These are phyloP conservation scores for Actenoides lindsayi DNA, from an alignment of 2,113 vertebrate species.

Conservation along the genomic window DNA sequence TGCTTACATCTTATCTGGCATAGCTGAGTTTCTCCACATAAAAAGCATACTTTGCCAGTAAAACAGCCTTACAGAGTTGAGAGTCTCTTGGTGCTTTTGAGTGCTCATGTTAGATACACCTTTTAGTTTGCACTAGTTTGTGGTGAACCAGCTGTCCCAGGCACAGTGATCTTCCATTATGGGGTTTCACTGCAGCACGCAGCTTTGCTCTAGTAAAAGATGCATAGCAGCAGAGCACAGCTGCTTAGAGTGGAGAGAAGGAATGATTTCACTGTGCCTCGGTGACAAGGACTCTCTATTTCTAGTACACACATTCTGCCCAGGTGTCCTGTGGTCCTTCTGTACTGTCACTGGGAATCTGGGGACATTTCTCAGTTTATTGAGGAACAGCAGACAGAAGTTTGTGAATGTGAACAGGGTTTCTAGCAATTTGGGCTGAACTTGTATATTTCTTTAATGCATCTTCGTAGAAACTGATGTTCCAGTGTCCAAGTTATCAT, in stretches of 20 bases:
- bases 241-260: not conserved
- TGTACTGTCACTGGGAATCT: not conserved
- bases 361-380: not conserved
- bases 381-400: not conserved
- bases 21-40: not conserved
- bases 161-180: not conserved
- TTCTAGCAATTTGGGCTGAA: not conserved
- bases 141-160: not conserved
- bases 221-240: not conserved
- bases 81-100: not conserved
- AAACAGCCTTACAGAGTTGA: not conserved
- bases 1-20: not conserved
- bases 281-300: not conserved
- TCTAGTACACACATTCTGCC: not conserved
- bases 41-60: not conserved
- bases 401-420: not conserved
- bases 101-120: not conserved
- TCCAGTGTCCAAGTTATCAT: not conserved
- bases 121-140: not conserved
- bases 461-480: not conserved
- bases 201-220: not conserved
- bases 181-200: not conserved
- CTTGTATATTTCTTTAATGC: rapidly evolving
- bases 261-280: not conserved
- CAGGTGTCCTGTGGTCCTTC: not conserved